Evolutionary conservation across 1,140 invertebrate genomes (phyloP), one percentile per base, ranked within the genome.

Genomic region (Arctopsyche grandis): DNA sequence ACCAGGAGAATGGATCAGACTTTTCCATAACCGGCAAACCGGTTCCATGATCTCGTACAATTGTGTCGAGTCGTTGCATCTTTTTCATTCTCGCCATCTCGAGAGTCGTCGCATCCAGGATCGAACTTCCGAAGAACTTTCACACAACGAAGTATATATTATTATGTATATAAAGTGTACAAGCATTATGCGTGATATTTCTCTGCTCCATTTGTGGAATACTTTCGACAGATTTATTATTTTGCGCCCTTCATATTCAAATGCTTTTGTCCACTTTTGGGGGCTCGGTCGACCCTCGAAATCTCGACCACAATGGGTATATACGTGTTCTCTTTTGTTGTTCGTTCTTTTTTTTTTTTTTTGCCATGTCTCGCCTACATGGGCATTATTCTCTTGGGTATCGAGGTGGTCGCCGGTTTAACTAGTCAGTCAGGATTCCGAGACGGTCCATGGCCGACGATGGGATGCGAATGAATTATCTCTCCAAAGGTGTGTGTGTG

Each of bases 341-440:
- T 66, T 66, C 5, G 1, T 66, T 1, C 5, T 66, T 66, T 3
- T 66, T 21, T 12, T 4, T 66, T 19, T 66, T 21, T 66, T 66
- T 21, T 21, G 19, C 24, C 69, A 4, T 19, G 19, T 44, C 69
- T 22, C 69, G 69, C 69, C 69, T 70, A 70, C 69, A 66, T 22
- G 60, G 26, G 12, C 69, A 70, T 70, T 66, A 22, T 60, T 22
- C 58, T 60, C 58, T 22, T 60, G 58, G 16, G 9, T 60, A 21
- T 60, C 58, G 10, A 14, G 58, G 58, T 19, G 58, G 21, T 60
- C 16, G 58, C n/a, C n/a, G 58, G 16, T 60, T 4, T 9, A 66
- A 74, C 71, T 56, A 74, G 71, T 74, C 71, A 48, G 71, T 74
- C 71, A 29, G 71, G 71, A 74, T 74, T 74, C 71, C 71, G 71